Conservation (phyloP, 2,113 vertebrate genomes). For the Corynorhinus townsendii region DNA sequence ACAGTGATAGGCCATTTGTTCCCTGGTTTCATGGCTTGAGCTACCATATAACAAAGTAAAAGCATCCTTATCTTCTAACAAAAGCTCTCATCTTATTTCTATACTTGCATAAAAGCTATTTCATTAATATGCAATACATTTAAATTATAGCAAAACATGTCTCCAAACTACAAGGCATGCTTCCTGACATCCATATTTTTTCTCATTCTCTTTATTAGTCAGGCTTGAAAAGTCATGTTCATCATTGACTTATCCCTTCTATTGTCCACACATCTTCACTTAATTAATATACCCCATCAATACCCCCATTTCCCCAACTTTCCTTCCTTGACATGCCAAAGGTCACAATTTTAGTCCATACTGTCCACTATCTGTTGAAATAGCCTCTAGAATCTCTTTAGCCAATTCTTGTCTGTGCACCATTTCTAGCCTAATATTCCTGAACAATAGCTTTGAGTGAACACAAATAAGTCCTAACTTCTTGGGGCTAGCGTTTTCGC, state of each 20-base stretch:
- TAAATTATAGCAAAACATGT: slow-evolving; percentile 7
- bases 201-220: not conserved
- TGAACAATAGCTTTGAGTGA: not conserved
- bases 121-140: not conserved
- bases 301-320: not conserved
- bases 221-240: not conserved
- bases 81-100: not conserved
- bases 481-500: not conserved
- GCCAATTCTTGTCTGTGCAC: not conserved
- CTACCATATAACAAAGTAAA: not conserved
- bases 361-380: not conserved
- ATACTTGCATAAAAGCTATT: not conserved
- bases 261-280: not conserved
- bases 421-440: not conserved
- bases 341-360: not conserved
- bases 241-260: not conserved
- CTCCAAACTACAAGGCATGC: not conserved
- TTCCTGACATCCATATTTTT: not conserved
- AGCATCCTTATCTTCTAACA: not conserved
- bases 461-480: not conserved
- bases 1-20: not conserved
- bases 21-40: slow-evolving; percentile 18
- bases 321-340: not conserved
- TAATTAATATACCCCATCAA: not conserved
- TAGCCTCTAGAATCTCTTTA: not conserved